Conservation (phyloP, 2,888 invertebrate genomes). For the Drosophila yooni region DNA sequence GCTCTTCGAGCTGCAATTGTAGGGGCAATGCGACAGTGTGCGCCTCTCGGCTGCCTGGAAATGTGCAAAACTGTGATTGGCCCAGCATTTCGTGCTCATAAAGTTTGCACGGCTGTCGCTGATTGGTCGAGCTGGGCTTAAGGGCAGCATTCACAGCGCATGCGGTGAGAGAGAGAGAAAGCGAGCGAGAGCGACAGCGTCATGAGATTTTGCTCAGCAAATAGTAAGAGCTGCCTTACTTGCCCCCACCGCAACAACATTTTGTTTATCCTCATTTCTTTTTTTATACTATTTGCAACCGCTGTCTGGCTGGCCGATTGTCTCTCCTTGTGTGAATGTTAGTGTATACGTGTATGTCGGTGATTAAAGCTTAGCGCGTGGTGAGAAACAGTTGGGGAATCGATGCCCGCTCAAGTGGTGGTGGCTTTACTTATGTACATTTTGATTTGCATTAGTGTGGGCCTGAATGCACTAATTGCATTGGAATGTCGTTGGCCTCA, state of each 20-base stretch:
- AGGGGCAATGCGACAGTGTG: constrained; percentile 51
- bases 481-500: constrained; percentile 51
- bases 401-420: constrained; percentile 55
- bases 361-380: constrained; percentile 73
- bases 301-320: constrained; percentile 38
- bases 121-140: constrained; percentile 74
- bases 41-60: constrained; percentile 51
- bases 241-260: constrained; percentile 44
- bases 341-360: constrained; percentile 26
- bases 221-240: constrained; percentile 64
- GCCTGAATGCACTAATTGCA: constrained; percentile 53
- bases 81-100: constrained; percentile 59
- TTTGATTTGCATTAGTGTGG: constrained; percentile 14
- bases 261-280: constrained; percentile 48
- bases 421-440: constrained; percentile 49
- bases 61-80: constrained; percentile 74
- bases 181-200: constrained; percentile 39
- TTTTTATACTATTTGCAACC: constrained; percentile 45
- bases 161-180: constrained; percentile 55
- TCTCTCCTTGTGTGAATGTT: constrained; percentile 5
- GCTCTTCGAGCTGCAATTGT: constrained; percentile 52
- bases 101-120: constrained; percentile 55
- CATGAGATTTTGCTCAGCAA: constrained; percentile 70
- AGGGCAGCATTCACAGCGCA: constrained; percentile 79
- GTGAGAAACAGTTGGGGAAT: constrained; percentile 62